Conservation (phyloP, 2,888 invertebrate genomes). For the Tortricodes alternella region DNA sequence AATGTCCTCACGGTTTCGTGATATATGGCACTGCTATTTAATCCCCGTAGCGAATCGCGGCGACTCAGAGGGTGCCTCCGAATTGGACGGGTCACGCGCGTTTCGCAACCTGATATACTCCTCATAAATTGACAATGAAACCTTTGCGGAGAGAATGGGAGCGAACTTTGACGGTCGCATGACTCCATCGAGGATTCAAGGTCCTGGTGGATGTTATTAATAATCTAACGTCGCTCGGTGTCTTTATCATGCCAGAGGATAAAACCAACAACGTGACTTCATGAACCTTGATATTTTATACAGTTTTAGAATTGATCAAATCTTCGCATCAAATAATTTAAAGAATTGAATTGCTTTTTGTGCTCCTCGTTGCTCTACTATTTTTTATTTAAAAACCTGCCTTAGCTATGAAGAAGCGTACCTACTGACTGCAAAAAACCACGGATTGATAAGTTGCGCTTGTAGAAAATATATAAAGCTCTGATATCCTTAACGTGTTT, state of each 20-base stretch:
- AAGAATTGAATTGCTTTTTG: not conserved
- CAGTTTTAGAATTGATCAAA: slow-evolving; percentile 1
- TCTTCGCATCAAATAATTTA: not conserved
- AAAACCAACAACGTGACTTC: slow-evolving; percentile 10
- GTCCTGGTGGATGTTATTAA: slow-evolving; percentile 15
- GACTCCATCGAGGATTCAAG: slow-evolving; percentile 23
- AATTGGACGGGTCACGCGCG: slow-evolving; percentile 46
- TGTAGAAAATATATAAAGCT: too few relatives aligned
- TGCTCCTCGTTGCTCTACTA: not conserved
- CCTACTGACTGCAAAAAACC: too few relatives aligned
- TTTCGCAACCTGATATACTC: slow-evolving; percentile 41
- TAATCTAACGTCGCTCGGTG: slow-evolving; percentile 17
- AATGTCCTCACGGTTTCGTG: slow-evolving; percentile 34
- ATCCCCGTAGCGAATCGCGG: slow-evolving; percentile 56
- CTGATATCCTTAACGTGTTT: not conserved
- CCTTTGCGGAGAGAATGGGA: slow-evolving; percentile 34
- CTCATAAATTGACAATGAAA: slow-evolving; percentile 47
- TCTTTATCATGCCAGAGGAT: slow-evolving; percentile 16
- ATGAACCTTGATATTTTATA: slow-evolving; percentile 20
- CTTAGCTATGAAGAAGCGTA: not conserved
- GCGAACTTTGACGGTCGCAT: not conserved
- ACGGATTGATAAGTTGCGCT: too few relatives aligned
- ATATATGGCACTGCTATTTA: slow-evolving; percentile 40
- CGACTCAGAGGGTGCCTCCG: slow-evolving; percentile 49
- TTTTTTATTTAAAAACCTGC: not conserved